Evolutionary conservation across 2,888 invertebrate species (phyloP).

Genomic region (Punctoribates punctum): DNA sequence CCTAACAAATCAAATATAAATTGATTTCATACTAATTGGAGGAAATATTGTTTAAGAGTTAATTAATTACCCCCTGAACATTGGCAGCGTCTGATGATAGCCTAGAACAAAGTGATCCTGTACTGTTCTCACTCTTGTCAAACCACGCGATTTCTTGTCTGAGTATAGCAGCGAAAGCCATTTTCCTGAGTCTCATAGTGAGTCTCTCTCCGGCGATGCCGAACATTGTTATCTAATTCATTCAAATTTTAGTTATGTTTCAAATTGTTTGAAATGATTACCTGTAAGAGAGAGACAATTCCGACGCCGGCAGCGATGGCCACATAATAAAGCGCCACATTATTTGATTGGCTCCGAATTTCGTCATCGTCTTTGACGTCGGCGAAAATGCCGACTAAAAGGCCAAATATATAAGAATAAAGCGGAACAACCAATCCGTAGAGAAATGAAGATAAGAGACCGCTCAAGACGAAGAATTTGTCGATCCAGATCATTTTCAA

Average conservation of each 20-base stretch:
- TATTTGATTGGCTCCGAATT: constrained; percentile 45
- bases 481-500: constrained; percentile 34
- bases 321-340: constrained; percentile 47
- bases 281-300: constrained; percentile 9
- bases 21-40: neutral
- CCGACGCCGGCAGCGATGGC: neutral
- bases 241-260: neutral
- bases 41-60: neutral
- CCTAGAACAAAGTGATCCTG: constrained; percentile 54
- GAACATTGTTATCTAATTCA: constrained; percentile 28
- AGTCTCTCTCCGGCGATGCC: constrained; percentile 51
- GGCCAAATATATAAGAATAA: constrained; percentile 42
- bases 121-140: constrained; percentile 53
- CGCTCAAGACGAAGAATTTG: neutral
- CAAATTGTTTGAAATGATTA: neutral
- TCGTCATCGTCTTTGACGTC: constrained; percentile 51
- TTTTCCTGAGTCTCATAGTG: constrained; percentile 52
- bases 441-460: neutral
- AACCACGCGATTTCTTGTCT: constrained; percentile 56
- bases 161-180: constrained; percentile 55
- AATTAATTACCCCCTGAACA: constrained; percentile 57
- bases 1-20: constrained; percentile 69
- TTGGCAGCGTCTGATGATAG: constrained; percentile 56
- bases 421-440: constrained; percentile 36
- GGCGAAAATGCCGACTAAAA: constrained; percentile 55